A percentile compares a stretch with the other conserved stretches of the same genome.
phyloP scores from a whole-genome alignment of 2,113 vertebrate species.

The Channa argus region DNA sequence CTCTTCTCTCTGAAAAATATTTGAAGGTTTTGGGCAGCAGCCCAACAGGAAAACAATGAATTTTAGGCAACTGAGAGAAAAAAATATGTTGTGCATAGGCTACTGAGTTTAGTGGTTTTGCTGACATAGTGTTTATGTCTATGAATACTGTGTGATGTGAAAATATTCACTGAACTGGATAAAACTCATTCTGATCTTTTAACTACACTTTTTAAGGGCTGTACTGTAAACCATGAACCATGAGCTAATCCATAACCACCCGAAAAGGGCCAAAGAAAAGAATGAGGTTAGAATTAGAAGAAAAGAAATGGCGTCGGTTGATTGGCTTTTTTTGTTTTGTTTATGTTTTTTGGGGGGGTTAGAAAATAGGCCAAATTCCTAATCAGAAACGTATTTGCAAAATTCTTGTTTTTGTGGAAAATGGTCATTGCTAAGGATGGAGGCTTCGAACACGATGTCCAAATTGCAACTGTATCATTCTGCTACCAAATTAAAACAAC shows the following conservation, averaged over 20 bases:
- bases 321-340: neutral
- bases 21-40: constrained; percentile 40
- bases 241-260: no score
- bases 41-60: constrained; percentile 26
- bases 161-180: neutral
- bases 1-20: constrained; percentile 54
- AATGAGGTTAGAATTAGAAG: neutral
- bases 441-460: neutral
- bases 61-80: constrained; percentile 25
- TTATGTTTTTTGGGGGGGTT: no score
- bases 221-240: neutral
- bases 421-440: neutral
- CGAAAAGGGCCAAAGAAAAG: neutral
- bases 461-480: neutral
- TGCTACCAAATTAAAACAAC: constrained; percentile 27
- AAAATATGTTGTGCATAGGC: constrained; percentile 13
- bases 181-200: neutral
- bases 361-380: no score
- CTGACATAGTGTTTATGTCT: constrained; percentile 1
- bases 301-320: neutral
- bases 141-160: constrained; percentile 10
- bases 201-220: neutral
- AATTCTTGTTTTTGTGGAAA: neutral
- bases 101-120: constrained; percentile 4
- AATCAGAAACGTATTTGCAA: neutral